Base-by-base conservation (phyloP, 2,888 invertebrate species). In the Syritta pipiens region DNA sequence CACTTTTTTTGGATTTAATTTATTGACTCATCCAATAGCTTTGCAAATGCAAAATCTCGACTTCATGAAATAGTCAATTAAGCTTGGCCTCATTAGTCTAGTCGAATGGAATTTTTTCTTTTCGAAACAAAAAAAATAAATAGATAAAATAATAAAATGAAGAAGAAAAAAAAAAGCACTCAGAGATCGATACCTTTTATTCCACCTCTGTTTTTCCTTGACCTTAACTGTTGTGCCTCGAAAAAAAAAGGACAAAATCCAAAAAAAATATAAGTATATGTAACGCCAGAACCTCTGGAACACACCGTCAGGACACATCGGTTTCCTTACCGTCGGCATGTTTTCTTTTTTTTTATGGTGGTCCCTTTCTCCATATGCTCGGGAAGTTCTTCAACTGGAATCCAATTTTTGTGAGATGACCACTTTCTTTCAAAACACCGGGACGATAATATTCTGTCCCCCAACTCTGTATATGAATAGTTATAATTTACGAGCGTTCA, bases 401-500 rank as follows among this genome's bases (percentile, higher is more conserved):
- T 69, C 69, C 76, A 69, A 68, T 68, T 55, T 42, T 37, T 26
- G 53, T 49, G 26, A 60, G 74, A 59, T 59, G 63, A 26, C 51
- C 57, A 37, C 69, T 76, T 69, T 69, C 76, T 63, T 76, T 69
- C n/a, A n/a, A 76, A 69, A 76, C 57, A 49, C 63, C 62, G 49
- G 22, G 32, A 49, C 35, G 49, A 49, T 53, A 77, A 53, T 37
- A 63, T 40, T 44, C 46, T 46, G 30, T 57, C 57, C 19, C 35
- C 48, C 37, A 67, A 67, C 55, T 79, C 62, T 62, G 55, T 74
- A 74, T 79, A n/a, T n/a, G 79, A 74, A 79, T 74, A 79, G 79
- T 79, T 74, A 62, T 79, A 74, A 79, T 79, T 79, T 79, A 79
- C 63, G 79, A 74, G 49, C 44, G 42, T 22, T 67, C 74, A 79